Conservation (phyloP, 2,113 vertebrate genomes). For the Hippoglossus stenolepis region DNA sequence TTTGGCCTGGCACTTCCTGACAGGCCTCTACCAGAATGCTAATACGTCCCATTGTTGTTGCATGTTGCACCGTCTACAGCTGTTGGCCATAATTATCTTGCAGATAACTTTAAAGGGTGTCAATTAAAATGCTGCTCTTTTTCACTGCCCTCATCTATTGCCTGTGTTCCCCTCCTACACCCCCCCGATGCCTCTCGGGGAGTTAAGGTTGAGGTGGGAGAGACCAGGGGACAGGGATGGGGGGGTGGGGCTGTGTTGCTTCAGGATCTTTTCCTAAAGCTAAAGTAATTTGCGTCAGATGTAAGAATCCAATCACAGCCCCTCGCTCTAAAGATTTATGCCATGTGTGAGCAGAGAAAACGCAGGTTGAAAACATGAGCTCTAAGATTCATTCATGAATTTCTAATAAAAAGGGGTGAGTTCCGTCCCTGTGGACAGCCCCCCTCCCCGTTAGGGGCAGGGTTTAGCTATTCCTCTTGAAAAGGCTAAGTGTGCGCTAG, state of each 20-base stretch:
- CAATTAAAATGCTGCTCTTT: constrained; percentile 76
- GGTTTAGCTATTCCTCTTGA: constrained; percentile 39
- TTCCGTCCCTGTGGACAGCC: constrained; percentile 34
- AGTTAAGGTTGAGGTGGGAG: constrained; percentile 45
- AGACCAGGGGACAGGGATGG: background rate
- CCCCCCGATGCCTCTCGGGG: constrained; percentile 22
- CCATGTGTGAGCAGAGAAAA: constrained; percentile 2
- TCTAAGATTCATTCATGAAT: constrained; percentile 47
- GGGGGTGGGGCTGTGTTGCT: constrained; percentile 2
- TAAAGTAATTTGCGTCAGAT: constrained; percentile 32
- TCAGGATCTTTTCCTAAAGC: constrained; percentile 31
- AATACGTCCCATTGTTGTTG: constrained; percentile 75
- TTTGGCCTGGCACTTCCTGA: too few relatives aligned
- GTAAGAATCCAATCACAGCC: constrained; percentile 29
- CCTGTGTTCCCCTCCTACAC: background rate
- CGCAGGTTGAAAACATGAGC: constrained; percentile 5
- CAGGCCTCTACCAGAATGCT: too few relatives aligned
- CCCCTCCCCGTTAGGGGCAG: constrained; percentile 18
- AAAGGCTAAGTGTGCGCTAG: constrained; percentile 56
- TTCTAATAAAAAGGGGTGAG: constrained; percentile 23
- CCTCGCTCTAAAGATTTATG: constrained; percentile 23
- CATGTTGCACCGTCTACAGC: constrained; percentile 76
- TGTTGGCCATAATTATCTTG: constrained; percentile 82
- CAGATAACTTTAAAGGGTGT: constrained; percentile 79
- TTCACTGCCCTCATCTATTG: constrained; percentile 48